Evolutionary conservation across 2,888 invertebrate species (phyloP).

Genomic region (Euplagia quadripunctaria): DNA sequence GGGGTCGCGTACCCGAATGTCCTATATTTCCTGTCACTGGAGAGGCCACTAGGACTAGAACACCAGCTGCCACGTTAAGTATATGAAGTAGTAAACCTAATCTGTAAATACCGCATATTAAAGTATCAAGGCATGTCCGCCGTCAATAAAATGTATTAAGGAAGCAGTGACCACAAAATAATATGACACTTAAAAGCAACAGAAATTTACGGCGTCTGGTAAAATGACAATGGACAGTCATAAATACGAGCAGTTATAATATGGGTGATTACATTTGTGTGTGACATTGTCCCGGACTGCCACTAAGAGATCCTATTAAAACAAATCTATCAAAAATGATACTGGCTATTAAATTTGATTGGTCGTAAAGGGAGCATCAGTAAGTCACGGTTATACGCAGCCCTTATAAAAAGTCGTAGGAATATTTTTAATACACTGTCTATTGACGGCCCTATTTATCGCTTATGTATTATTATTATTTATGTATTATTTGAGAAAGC

Average conservation of each 20-base stretch:
- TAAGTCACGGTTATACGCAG: constrained; percentile 6
- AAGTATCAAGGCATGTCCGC: background rate
- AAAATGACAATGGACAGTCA: background rate
- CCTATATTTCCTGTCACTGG: no score
- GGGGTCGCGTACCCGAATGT: no score
- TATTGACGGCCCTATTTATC: background rate
- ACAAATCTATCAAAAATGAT: constrained; percentile 14
- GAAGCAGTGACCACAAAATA: background rate
- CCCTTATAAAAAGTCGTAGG: background rate
- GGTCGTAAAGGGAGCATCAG: constrained; percentile 3
- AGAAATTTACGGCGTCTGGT: background rate
- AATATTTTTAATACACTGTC: background rate
- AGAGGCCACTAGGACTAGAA: no score
- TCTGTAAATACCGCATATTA: background rate
- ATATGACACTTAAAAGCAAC: background rate
- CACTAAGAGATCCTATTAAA: constrained; percentile 10
- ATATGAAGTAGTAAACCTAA: background rate
- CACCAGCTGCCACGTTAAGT: no score
- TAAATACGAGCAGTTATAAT: constrained; percentile 5
- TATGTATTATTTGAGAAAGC: no score
- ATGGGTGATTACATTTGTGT: constrained; percentile 9
- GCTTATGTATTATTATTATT: no score
- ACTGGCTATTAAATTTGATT: constrained; percentile 10
- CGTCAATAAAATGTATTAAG: background rate
- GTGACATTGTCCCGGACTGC: background rate